Percentiles rank a stretch among this genome's conserved stretches.
These are phyloP conservation scores for Heliconius hortense DNA, from an alignment of 2,888 invertebrate genomes.

Conservation along the genomic window DNA sequence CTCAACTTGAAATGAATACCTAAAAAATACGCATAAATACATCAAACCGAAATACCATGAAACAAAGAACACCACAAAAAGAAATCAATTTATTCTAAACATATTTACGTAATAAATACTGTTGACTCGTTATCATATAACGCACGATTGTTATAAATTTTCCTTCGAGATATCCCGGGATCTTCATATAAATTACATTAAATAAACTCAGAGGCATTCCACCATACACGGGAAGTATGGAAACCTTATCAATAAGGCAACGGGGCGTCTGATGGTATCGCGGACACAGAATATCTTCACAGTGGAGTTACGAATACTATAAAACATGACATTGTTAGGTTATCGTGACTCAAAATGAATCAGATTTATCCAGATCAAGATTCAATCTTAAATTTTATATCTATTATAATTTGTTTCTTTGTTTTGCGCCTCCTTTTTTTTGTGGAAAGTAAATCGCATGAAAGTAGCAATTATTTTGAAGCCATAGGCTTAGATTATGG, in stretches of 20 bases:
- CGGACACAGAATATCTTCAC: conserved; percentile 64
- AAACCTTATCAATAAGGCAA: conserved; percentile 79
- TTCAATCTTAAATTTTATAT: conserved; percentile 42
- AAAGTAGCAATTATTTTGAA: not conserved
- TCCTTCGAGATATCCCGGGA: conserved; percentile 43
- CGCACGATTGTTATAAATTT: conserved; percentile 45
- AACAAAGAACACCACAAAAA: conserved; percentile 17
- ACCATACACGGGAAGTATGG: conserved; percentile 77
- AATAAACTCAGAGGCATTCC: conserved; percentile 77
- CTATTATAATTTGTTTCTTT: conserved; percentile 38
- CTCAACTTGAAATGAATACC: not conserved
- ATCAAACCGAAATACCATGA: not conserved
- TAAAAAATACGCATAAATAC: not conserved
- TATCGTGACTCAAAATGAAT: conserved; percentile 61
- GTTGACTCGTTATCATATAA: conserved; percentile 41
- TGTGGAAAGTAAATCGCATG: not conserved
- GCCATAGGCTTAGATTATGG: not conserved
- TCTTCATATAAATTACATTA: conserved; percentile 63
- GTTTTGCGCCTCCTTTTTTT: conserved; percentile 14
- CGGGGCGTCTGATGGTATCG: conserved; percentile 79
- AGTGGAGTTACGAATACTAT: conserved; percentile 62
- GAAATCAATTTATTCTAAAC: conserved; percentile 28
- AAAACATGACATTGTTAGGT: conserved; percentile 64
- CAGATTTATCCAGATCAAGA: conserved; percentile 48
- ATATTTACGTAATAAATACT: conserved; percentile 42